A percentile compares a stretch with the other conserved stretches of the same genome.
These are phyloP conservation scores for Gryllus bimaculatus DNA, from an alignment of 1,140 invertebrate species.

Conservation along the genomic window DNA sequence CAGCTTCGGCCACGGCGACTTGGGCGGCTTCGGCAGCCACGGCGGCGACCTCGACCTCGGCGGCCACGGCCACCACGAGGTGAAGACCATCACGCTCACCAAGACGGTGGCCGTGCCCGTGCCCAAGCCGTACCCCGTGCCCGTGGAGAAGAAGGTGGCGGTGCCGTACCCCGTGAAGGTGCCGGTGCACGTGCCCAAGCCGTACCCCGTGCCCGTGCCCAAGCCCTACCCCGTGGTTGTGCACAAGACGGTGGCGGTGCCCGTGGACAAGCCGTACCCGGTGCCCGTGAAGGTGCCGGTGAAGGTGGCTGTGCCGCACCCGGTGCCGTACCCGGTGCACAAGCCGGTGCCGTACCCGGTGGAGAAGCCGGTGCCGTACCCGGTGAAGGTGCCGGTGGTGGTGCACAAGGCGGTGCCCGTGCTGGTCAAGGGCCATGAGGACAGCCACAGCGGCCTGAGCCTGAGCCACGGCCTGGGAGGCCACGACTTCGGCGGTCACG, in stretches of 20 bases:
- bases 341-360: background rate
- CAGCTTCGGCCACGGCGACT: background rate
- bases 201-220: background rate
- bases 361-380: background rate
- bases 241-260: background rate
- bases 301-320: background rate
- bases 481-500: background rate
- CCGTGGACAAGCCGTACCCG: background rate
- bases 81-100: conserved; percentile 6
- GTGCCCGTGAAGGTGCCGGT: background rate
- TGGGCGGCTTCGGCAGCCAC: background rate
- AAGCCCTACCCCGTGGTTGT: background rate
- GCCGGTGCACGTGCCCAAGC: background rate
- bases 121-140: conserved; percentile 9
- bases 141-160: conserved; percentile 8
- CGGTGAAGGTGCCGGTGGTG: background rate
- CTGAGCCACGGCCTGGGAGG: background rate
- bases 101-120: conserved; percentile 2
- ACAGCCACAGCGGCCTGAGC: background rate
- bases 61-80: background rate
- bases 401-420: background rate
- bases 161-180: conserved; percentile 8
- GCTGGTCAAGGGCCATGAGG: background rate
- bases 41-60: background rate
- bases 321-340: background rate